These are phyloP conservation scores for Syngnathus rostellatus DNA, from an alignment of 2,797 vertebrate species.

Conservation along the genomic window DNA sequence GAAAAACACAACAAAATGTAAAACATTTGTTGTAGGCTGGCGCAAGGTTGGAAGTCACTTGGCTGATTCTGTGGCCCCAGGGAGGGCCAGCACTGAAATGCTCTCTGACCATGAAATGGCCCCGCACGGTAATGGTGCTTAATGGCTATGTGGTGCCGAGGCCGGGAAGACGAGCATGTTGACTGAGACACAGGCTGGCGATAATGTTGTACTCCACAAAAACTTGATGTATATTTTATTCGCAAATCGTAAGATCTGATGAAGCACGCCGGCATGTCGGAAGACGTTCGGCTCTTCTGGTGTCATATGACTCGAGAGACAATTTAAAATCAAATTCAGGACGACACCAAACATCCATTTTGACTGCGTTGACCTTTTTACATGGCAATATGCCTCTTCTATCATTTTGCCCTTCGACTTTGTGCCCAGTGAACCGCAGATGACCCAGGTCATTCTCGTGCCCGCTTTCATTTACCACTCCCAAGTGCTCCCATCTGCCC, in stretches of 20 bases:
- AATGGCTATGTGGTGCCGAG: slow-evolving; percentile 56
- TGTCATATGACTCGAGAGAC: too few relatives aligned
- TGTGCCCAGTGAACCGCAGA: slow-evolving; percentile 35
- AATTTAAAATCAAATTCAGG: not conserved
- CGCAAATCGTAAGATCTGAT: not conserved
- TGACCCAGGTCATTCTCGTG: slow-evolving; percentile 44
- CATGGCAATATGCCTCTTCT: slow-evolving; percentile 25
- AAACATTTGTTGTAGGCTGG: slow-evolving; percentile 46
- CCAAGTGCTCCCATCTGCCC: slow-evolving; percentile 65
- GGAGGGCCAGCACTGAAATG: slow-evolving; percentile 67
- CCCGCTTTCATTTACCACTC: slow-evolving; percentile 50
- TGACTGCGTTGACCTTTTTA: slow-evolving; percentile 42
- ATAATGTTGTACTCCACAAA: not conserved
- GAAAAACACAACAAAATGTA: slow-evolving; percentile 46
- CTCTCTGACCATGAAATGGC: slow-evolving; percentile 74
- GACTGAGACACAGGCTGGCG: slow-evolving; percentile 15
- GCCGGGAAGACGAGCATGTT: slow-evolving; percentile 35
- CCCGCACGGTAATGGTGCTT: slow-evolving; percentile 70
- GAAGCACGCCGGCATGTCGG: not conserved
- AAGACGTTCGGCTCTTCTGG: not conserved
- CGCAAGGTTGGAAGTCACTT: slow-evolving; percentile 57
- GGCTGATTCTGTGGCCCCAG: slow-evolving; percentile 67
- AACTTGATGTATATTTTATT: not conserved
- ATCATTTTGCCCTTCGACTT: slow-evolving; percentile 38
- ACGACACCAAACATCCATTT: slow-evolving; percentile 13